Conservation (phyloP, 2,113 vertebrate genomes). For the Protobothrops mucrosquamatus region DNA sequence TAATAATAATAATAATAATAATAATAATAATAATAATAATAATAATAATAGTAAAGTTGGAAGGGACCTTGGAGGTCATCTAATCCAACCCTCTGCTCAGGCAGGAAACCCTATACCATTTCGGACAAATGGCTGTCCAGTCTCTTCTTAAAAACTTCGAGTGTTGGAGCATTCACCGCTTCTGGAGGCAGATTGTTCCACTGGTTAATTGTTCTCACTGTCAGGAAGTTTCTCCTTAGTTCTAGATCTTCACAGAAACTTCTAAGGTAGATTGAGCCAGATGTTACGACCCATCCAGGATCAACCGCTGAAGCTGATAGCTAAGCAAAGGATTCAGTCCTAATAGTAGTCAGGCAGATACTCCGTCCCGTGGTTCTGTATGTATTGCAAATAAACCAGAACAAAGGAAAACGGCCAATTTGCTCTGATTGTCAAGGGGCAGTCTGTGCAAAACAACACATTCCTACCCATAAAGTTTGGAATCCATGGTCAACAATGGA, state of each 20-base stretch:
- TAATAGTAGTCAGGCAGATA: background rate
- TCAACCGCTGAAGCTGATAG: background rate
- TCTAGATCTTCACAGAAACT: background rate
- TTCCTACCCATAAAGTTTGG: background rate
- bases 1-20: no score
- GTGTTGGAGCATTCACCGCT: no score
- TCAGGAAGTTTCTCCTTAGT: no score
- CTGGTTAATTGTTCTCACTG: no score
- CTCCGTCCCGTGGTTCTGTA: background rate
- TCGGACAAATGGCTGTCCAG: no score
- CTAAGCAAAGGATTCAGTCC: background rate
- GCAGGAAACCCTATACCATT: no score
- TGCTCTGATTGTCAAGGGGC: background rate
- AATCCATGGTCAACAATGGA: background rate
- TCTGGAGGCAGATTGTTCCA: no score
- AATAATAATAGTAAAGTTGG: no score
- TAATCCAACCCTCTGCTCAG: no score
- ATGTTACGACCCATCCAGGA: background rate
- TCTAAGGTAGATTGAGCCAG: background rate
- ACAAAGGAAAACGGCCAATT: background rate
- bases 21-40: no score
- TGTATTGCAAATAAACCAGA: background rate
- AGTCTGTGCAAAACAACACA: background rate
- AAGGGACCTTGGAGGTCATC: no score
- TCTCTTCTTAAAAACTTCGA: no score